Percentiles rank a stretch among this genome's conserved stretches.
Conservation (phyloP, 2,113 vertebrate genomes). For the Athene noctua region DNA sequence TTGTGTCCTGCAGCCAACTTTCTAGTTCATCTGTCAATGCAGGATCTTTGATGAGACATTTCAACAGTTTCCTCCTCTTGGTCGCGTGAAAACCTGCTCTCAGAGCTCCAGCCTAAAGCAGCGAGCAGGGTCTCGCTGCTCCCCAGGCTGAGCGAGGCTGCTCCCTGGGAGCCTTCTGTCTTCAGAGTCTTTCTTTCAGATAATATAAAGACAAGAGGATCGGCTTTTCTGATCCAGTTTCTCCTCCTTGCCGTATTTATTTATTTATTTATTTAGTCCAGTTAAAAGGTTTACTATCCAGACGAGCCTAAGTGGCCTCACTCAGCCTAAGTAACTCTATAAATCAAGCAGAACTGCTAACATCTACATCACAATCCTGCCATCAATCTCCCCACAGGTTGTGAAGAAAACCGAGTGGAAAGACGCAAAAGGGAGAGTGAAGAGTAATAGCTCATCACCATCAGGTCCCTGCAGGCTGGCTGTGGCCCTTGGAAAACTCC, state of each 20-base stretch:
- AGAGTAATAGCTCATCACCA: slow-evolving; percentile 18
- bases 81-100: neutral
- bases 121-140: neutral
- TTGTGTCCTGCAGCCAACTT: neutral
- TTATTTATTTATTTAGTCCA: slow-evolving; percentile 74
- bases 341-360: slow-evolving; percentile 94
- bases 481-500: slow-evolving; percentile 70
- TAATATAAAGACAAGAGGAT: neutral
- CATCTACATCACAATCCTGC: slow-evolving; percentile 87
- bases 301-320: slow-evolving; percentile 89
- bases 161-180: neutral
- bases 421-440: slow-evolving; percentile 32
- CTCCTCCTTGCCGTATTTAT: slow-evolving; percentile 55
- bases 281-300: slow-evolving; percentile 93
- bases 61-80: neutral
- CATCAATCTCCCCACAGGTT: slow-evolving; percentile 93
- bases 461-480: slow-evolving; percentile 25
- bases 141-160: neutral
- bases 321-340: slow-evolving; percentile 98
- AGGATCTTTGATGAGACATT: neutral
- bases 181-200: neutral
- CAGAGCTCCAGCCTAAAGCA: neutral
- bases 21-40: neutral
- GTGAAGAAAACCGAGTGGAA: slow-evolving; percentile 89
- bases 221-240: neutral